Evolutionary conservation across 2,113 vertebrate genomes (phyloP), one percentile per base, ranked within the genome.

Genomic region (Psilopogon haemacephalus): DNA sequence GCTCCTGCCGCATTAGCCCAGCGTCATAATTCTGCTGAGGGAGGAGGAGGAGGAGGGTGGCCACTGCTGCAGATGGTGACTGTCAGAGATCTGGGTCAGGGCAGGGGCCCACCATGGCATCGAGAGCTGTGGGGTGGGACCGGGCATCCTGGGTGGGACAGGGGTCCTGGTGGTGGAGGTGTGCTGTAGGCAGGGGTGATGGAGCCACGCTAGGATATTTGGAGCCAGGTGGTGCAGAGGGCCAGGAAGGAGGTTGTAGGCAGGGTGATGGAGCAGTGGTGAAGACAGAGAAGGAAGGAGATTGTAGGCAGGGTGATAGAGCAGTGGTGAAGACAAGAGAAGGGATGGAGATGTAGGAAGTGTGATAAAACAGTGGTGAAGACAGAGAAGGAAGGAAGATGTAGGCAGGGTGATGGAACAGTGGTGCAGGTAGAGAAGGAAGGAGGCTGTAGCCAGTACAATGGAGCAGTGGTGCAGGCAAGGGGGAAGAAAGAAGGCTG

Each of bases 71-170:
- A 98, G 98, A 95, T 97, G 95, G 97, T 63, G 89, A 94, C 97
- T 93, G 94, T 96, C 91, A 96, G 97, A 96, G 96, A 97, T 97
- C 97, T 97, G 96, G 96, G 97, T 98, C 97, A 98, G 97, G 87
- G 90, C 28, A 15, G 84, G 83, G 72, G 33, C 35, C 35, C 1
- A 2, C 46, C 1, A 8, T 1, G 37, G 72, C 37, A 40, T 7
- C 27, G 26, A 56, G 44, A 12, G 23, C 58, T 72, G 54, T 0
- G 5, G 24, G n/a, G 26, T 54, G 73, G 56, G 60, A 80, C 1
- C 2, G 21, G 37, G 14, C 32, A 55, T 24, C 77, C 44, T 0
- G 0, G 56, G 19, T 33, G 16, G 26, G 50, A 33, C 0, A 5
- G 4, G 5, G 19, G 10, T 52, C 32, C 42, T 5, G 5, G 44